Conservation (phyloP, 2,888 invertebrate genomes). For the Andrena bucephala region DNA sequence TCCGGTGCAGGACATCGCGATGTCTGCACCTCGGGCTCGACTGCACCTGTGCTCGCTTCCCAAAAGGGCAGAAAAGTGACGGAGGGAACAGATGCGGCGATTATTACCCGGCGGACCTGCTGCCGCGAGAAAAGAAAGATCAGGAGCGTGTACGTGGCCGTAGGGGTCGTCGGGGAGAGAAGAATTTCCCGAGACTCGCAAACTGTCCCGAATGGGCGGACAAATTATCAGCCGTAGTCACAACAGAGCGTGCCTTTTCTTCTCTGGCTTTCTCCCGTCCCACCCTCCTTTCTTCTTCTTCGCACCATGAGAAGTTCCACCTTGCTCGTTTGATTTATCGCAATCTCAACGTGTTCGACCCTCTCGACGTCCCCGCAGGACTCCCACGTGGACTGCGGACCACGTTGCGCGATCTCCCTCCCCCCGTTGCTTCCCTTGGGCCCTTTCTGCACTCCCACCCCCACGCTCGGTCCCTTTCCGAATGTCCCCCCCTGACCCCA, state of each 20-base stretch:
- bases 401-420: slow-evolving; percentile 29
- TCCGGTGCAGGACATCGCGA: not conserved
- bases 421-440: not conserved
- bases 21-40: too few species aligned
- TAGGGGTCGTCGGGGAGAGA: slow-evolving; percentile 9
- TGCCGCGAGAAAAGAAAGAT: slow-evolving; percentile 24
- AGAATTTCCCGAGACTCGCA: slow-evolving; percentile 68
- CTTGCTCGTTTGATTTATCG: slow-evolving; percentile 77
- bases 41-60: slow-evolving; percentile 27
- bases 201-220: slow-evolving; percentile 74
- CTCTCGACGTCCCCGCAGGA: slow-evolving; percentile 60
- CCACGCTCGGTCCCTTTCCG: slow-evolving; percentile 6
- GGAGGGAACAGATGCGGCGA: slow-evolving; percentile 39
- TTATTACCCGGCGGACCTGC: slow-evolving; percentile 39
- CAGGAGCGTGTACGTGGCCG: slow-evolving; percentile 1
- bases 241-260: slow-evolving; percentile 78
- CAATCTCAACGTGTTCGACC: slow-evolving; percentile 71
- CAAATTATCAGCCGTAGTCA: slow-evolving; percentile 79
- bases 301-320: slow-evolving; percentile 51
- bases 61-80: slow-evolving; percentile 7
- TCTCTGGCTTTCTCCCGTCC: slow-evolving; percentile 42
- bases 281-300: slow-evolving; percentile 27
- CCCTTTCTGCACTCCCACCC: slow-evolving; percentile 10
- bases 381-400: slow-evolving; percentile 63
- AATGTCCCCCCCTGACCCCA: slow-evolving; percentile 7